Evolutionary conservation across 1,140 invertebrate genomes (phyloP).

Genomic region (Oreohelix idahoensis): DNA sequence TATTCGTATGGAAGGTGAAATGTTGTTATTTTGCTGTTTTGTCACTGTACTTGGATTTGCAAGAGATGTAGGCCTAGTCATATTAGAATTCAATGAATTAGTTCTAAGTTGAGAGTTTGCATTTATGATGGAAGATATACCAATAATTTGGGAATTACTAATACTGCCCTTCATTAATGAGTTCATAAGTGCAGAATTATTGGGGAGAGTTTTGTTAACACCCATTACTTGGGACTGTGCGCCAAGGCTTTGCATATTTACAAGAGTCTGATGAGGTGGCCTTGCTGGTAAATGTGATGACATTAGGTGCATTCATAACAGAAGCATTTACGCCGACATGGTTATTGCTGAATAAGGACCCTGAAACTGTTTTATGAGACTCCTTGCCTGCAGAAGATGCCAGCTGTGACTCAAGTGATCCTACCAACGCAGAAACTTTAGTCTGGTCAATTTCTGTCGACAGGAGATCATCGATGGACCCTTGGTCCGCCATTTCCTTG

Average conservation of each 20-base stretch:
- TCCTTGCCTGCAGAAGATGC: conserved; percentile 77
- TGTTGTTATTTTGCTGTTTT: not conserved
- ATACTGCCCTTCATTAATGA: conserved; percentile 30
- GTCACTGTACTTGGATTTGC: not conserved
- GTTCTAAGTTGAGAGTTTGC: conserved; percentile 30
- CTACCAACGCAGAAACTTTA: conserved; percentile 88
- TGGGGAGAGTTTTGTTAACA: not conserved
- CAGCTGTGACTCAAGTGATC: conserved; percentile 87
- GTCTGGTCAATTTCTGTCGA: conserved; percentile 91
- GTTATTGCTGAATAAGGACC: conserved; percentile 64
- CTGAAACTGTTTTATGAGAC: conserved; percentile 64
- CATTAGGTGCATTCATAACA: conserved; percentile 50
- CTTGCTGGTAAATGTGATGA: not conserved
- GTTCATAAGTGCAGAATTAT: conserved; percentile 18
- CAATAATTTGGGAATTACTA: conserved; percentile 59
- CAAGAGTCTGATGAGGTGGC: conserved; percentile 12
- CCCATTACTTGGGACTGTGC: not conserved
- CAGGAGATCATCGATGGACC: conserved; percentile 95
- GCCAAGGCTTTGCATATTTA: not conserved
- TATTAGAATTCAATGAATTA: not conserved
- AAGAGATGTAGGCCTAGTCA: not conserved
- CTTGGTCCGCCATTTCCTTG: conserved; percentile 94
- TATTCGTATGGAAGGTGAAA: conserved; percentile 30
- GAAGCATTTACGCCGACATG: conserved; percentile 58
- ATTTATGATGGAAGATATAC: conserved; percentile 60